phyloP scores from a whole-genome alignment of 2,888 invertebrate species.

The Pristionchus mayeri region DNA sequence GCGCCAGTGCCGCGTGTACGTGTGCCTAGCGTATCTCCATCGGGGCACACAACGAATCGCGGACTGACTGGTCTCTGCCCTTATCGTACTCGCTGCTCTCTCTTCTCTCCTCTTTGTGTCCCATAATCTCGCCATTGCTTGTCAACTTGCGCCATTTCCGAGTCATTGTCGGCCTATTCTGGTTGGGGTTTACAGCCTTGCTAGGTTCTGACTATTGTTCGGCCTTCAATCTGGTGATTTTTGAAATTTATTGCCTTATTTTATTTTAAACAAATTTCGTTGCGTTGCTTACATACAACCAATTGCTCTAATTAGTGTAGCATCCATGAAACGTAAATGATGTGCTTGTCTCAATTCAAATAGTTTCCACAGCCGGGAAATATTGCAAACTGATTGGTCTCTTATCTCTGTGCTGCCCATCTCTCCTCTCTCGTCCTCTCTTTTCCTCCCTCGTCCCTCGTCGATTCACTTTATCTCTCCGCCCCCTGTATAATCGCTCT shows the following conservation, averaged over 20 bases:
- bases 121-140: no score
- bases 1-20: not conserved
- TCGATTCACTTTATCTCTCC: not conserved
- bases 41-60: not conserved
- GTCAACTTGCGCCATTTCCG: not conserved
- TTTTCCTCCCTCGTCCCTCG: not conserved
- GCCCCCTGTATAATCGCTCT: not conserved
- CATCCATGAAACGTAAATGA: not conserved
- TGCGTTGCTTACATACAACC: no score
- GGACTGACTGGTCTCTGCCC: constrained; percentile 17
- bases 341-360: not conserved
- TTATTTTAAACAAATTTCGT: no score
- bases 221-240: not conserved
- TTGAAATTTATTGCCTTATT: no score
- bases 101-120: not conserved
- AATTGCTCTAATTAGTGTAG: not conserved
- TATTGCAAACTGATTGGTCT: not conserved
- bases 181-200: not conserved
- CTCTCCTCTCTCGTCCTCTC: not conserved
- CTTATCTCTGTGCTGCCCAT: no score
- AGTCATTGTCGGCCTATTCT: not conserved
- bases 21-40: no score
- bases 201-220: not conserved
- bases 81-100: not conserved
- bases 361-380: no score